Conservation (phyloP, 2,888 invertebrate genomes). For the Abrostola triplasia region DNA sequence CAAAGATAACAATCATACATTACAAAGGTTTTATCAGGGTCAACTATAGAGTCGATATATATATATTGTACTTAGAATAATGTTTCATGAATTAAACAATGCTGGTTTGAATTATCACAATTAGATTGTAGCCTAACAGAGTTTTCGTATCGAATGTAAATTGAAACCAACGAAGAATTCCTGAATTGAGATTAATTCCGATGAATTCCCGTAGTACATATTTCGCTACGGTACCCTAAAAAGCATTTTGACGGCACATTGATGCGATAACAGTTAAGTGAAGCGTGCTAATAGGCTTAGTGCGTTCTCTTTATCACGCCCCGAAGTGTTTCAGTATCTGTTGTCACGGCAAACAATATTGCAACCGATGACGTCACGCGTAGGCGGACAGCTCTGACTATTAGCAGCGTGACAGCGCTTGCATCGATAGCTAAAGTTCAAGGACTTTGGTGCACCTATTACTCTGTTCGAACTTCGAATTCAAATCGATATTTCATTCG, state of each 20-base stretch:
- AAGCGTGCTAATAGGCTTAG: constrained; percentile 54
- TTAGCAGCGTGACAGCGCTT: constrained; percentile 28
- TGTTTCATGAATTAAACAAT: no score
- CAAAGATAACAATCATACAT: no score
- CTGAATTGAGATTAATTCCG: no score
- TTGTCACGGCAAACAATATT: constrained; percentile 47
- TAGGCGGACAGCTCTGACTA: constrained; percentile 26
- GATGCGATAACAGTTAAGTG: constrained; percentile 45
- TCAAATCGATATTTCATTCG: neutral
- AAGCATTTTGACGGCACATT: constrained; percentile 15
- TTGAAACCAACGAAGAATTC: no score
- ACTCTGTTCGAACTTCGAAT: constrained; percentile 17
- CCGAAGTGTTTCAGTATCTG: constrained; percentile 37
- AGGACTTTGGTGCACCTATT: constrained; percentile 36
- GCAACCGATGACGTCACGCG: constrained; percentile 48
- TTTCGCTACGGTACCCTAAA: constrained; percentile 18
- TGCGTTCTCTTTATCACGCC: constrained; percentile 48
- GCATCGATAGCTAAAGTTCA: constrained; percentile 34
- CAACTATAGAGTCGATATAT: no score
- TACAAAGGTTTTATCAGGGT: no score
- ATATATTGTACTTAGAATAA: no score
- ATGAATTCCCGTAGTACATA: neutral
- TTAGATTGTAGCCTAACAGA: no score
- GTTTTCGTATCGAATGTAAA: no score
- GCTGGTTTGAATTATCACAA: no score